Conservation (phyloP, 2,888 invertebrate genomes). For the Isoperla grammatica region DNA sequence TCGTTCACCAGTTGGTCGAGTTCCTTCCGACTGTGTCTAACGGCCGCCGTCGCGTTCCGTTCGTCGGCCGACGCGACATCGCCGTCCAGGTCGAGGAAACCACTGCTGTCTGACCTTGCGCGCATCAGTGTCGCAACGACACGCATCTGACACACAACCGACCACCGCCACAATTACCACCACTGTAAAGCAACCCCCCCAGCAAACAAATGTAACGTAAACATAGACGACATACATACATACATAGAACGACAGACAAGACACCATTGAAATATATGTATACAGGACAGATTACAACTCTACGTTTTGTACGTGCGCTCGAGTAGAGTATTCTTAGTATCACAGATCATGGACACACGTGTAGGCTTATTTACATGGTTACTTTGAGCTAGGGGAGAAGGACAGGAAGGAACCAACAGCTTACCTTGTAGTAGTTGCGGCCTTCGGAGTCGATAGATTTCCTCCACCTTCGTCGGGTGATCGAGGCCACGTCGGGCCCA, state of each 20-base stretch:
- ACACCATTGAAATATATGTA: not conserved
- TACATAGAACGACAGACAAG: not conserved
- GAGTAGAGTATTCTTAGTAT: too few relatives aligned
- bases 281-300: too few relatives aligned
- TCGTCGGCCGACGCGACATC: constrained; percentile 3
- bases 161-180: constrained; percentile 4
- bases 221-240: not conserved
- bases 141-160: not conserved
- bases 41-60: not conserved
- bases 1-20: not conserved
- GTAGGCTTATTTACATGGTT: too few relatives aligned
- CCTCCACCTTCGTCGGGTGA: too few relatives aligned
- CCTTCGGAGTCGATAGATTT: too few relatives aligned
- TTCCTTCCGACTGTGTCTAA: not conserved
- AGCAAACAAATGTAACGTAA: not conserved
- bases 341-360: too few relatives aligned
- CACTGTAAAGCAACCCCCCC: not conserved
- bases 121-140: constrained; percentile 7
- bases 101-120: constrained; percentile 28
- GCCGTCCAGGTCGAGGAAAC: constrained; percentile 28
- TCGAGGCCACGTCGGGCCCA: too few relatives aligned
- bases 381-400: too few relatives aligned
- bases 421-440: too few relatives aligned
- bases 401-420: too few relatives aligned
- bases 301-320: too few relatives aligned